A percentile compares a stretch with the other conserved stretches of the same genome.
Evolutionary conservation across 2,888 invertebrate genomes (phyloP).

Genomic region (Orchesella flavescens): DNA sequence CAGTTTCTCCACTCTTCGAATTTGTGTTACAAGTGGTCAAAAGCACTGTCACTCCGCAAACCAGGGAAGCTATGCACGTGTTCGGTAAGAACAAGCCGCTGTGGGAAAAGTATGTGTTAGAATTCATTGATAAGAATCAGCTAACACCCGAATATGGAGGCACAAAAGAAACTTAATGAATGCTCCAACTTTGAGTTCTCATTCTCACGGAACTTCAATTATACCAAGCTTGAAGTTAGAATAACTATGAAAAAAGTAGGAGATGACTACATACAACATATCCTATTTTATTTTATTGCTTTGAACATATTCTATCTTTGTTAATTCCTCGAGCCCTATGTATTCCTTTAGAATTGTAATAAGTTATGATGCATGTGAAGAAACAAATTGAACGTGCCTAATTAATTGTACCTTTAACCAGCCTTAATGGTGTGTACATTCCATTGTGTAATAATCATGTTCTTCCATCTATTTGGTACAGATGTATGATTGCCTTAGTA

Average conservation of each 20-base stretch:
- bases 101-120: slow-evolving; percentile 45
- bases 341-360: neutral
- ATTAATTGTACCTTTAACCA: too few relatives aligned
- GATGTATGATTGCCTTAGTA: too few relatives aligned
- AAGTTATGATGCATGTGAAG: too few relatives aligned
- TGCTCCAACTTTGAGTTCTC: neutral
- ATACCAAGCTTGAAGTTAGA: neutral
- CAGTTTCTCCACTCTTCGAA: slow-evolving; percentile 49
- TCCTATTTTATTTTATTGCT: too few relatives aligned
- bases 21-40: slow-evolving; percentile 48
- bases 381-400: too few relatives aligned
- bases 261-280: neutral
- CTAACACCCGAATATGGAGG: slow-evolving; percentile 49
- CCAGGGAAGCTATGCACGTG: slow-evolving; percentile 44
- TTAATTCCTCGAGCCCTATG: too few relatives aligned
- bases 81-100: slow-evolving; percentile 53
- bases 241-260: neutral
- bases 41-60: slow-evolving; percentile 29
- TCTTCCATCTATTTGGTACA: too few relatives aligned
- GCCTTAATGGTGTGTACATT: too few relatives aligned
- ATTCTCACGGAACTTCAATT: neutral
- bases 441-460: too few relatives aligned
- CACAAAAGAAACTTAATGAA: neutral
- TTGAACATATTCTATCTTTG: too few relatives aligned
- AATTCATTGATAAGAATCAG: slow-evolving; percentile 42